phyloP scores from a whole-genome alignment of 1,140 invertebrate species.

The Philotrypesis tridentata region DNA sequence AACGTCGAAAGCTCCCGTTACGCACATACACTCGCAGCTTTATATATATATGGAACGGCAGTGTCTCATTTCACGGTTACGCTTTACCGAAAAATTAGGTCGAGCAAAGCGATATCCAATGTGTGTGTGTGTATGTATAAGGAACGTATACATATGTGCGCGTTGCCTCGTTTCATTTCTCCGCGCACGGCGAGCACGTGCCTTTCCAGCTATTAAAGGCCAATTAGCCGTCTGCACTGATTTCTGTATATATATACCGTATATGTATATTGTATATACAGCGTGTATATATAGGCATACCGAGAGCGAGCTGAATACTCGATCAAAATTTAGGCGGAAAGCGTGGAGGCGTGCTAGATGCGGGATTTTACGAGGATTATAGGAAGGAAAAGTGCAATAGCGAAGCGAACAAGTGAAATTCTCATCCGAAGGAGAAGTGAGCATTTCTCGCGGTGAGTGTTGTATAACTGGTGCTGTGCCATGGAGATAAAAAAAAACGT shows the following conservation, averaged over 20 bases:
- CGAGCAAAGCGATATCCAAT: constrained; percentile 24
- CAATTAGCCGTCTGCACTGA: constrained; percentile 9
- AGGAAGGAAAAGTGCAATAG: constrained; percentile 29
- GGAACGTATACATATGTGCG: too few species aligned
- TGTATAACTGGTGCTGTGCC: neutral
- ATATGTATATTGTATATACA: too few species aligned
- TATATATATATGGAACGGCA: neutral
- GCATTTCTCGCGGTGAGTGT: neutral
- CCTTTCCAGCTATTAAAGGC: constrained; percentile 35
- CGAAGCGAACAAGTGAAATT: constrained; percentile 21
- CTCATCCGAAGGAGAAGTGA: neutral
- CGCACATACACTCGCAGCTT: neutral
- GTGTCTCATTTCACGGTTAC: constrained; percentile 34
- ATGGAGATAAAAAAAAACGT: neutral
- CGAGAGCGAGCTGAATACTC: neutral
- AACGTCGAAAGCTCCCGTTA: constrained; percentile 34
- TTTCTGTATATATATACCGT: too few species aligned
- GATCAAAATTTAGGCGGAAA: constrained; percentile 6
- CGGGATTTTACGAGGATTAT: neutral
- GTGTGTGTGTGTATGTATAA: neutral
- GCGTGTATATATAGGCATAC: too few species aligned
- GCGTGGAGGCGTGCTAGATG: neutral
- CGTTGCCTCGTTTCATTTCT: neutral
- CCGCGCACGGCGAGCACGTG: too few species aligned
- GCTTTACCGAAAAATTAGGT: constrained; percentile 49